Conservation (phyloP, 2,888 invertebrate species). For the Allacma fusca region DNA sequence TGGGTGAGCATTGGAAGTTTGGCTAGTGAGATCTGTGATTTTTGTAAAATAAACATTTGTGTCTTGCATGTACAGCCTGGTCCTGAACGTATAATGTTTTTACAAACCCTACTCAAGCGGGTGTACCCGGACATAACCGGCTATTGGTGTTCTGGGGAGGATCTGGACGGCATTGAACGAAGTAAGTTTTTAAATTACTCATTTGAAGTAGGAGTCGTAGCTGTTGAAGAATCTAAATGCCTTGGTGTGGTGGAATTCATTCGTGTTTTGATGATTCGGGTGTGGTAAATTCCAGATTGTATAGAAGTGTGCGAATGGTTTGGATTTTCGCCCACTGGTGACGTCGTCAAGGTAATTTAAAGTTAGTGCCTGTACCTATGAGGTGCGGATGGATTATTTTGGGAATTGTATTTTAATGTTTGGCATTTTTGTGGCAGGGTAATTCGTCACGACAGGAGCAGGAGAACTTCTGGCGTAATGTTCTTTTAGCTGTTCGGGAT, state of each 20-base stretch:
- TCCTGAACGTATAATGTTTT: slow-evolving; percentile 5
- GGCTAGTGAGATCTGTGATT: neutral
- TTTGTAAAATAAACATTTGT: too few relatives aligned
- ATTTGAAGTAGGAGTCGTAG: too few relatives aligned
- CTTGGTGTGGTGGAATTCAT: neutral
- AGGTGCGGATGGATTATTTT: neutral
- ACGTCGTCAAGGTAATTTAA: slow-evolving; percentile 28
- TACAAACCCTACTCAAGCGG: slow-evolving; percentile 11
- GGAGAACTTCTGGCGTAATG: slow-evolving; percentile 35
- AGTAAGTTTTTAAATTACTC: slow-evolving; percentile 16
- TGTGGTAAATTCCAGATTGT: slow-evolving; percentile 17
- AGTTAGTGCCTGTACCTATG: neutral
- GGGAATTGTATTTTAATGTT: neutral
- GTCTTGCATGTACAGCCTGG: slow-evolving; percentile 15
- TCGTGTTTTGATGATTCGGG: neutral
- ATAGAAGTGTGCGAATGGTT: slow-evolving; percentile 37
- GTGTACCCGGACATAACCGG: slow-evolving; percentile 31
- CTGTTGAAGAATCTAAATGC: too few relatives aligned
- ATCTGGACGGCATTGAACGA: slow-evolving; percentile 21
- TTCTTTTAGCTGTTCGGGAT: slow-evolving; percentile 21
- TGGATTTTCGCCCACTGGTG: slow-evolving; percentile 32
- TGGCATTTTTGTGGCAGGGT: neutral
- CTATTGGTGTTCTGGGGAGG: slow-evolving; percentile 21
- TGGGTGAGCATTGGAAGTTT: neutral
- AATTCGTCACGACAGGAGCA: neutral